Conservation (phyloP, 2,888 invertebrate species). For the Acanthosepion esculentum region DNA sequence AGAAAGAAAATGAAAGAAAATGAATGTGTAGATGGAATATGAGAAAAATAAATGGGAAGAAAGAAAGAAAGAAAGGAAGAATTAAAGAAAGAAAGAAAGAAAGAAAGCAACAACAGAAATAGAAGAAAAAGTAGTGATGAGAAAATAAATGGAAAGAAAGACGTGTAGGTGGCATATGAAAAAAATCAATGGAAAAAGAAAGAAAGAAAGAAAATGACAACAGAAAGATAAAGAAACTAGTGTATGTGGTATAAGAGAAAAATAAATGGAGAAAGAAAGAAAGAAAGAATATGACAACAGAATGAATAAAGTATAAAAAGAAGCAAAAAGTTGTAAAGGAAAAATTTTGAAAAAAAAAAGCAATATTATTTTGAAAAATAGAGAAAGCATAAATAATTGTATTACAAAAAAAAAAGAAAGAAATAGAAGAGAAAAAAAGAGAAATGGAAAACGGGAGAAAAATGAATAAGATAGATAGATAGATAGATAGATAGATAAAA, state of each 20-base stretch:
- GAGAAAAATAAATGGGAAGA: not conserved
- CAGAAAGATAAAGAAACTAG: too few species aligned
- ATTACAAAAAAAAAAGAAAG: too few species aligned
- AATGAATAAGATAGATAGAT: not conserved
- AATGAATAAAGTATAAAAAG: not conserved
- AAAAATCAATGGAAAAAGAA: not conserved
- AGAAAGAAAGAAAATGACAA: not conserved
- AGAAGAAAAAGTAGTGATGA: not conserved
- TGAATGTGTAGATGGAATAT: not conserved
- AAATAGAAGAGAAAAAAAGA: not conserved
- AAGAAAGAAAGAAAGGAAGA: not conserved
- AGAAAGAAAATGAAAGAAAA: conserved; percentile 23
- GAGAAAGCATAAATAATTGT: too few species aligned
- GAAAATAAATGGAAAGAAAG: not conserved
- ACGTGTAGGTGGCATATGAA: not conserved
- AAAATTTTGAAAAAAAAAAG: too few species aligned
- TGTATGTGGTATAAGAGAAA: not conserved
- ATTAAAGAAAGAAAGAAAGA: not conserved
- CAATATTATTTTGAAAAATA: too few species aligned
- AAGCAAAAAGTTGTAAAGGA: not conserved
- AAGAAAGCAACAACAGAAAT: not conserved
- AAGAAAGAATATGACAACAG: not conserved
- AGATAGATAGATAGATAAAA: not conserved
- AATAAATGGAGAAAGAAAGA: not conserved
- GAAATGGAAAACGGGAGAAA: not conserved